A percentile compares a stretch with the other conserved stretches of the same genome.
phyloP scores from a whole-genome alignment of 2,797 vertebrate species.

The Apogon hyalosoma region DNA sequence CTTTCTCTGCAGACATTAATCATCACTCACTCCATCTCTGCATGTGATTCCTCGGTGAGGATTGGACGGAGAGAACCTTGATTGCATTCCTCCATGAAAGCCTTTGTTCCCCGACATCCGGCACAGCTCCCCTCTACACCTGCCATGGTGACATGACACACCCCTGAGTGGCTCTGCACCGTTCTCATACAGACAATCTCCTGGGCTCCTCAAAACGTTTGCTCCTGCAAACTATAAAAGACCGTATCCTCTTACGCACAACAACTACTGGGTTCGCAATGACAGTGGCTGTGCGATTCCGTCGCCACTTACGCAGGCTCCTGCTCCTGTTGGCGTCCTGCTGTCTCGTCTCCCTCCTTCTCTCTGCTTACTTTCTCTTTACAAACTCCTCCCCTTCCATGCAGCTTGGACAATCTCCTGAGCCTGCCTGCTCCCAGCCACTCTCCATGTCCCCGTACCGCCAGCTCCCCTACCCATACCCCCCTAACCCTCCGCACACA shows the following conservation, averaged over 20 bases:
- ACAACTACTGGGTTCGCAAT: constrained; percentile 48
- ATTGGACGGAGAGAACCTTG: constrained; percentile 35
- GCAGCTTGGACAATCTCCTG: constrained; percentile 87
- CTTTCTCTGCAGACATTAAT: constrained; percentile 74
- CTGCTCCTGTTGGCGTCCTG: constrained; percentile 93
- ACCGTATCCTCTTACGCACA: constrained; percentile 29
- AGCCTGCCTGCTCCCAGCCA: constrained; percentile 87
- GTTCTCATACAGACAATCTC: constrained; percentile 62
- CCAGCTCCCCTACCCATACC: constrained; percentile 89
- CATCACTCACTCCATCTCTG: constrained; percentile 51
- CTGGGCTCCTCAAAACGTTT: constrained; percentile 8
- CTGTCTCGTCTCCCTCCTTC: constrained; percentile 91
- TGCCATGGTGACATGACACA: constrained; percentile 98
- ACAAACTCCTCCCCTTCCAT: constrained; percentile 92
- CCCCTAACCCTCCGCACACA: constrained; percentile 89
- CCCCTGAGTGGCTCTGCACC: constrained; percentile 67
- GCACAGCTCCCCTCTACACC: constrained; percentile 75
- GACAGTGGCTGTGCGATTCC: constrained; percentile 81
- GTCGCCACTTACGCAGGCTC: constrained; percentile 89
- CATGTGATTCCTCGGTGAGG: constrained; percentile 59
- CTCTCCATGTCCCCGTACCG: constrained; percentile 88
- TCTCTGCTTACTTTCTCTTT: constrained; percentile 96
- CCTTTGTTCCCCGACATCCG: constrained; percentile 55
- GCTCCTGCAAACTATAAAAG: constrained; percentile 31
- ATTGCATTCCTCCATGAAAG: constrained; percentile 48